phyloP scores from a whole-genome alignment of 2,113 vertebrate genomes.

The Neoarius graeffei region DNA sequence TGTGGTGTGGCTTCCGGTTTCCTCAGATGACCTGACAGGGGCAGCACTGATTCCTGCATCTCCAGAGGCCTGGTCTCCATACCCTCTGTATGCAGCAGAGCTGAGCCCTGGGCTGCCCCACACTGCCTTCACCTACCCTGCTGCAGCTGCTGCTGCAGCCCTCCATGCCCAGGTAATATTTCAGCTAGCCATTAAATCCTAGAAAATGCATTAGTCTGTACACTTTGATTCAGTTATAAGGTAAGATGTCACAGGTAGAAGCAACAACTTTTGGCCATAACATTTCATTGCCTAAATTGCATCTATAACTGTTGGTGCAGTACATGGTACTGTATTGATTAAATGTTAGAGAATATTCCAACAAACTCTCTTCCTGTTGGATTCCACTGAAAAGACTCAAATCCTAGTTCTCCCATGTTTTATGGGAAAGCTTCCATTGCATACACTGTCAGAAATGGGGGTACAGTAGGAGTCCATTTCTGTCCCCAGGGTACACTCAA shows the following conservation, averaged over 20 bases:
- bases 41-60: conserved; percentile 93
- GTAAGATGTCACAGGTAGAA: background rate
- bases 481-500: too few species aligned
- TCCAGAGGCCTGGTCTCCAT: conserved; percentile 94
- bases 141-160: conserved; percentile 86
- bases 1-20: conserved; percentile 39
- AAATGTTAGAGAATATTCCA: too few species aligned
- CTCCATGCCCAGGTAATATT: conserved; percentile 94
- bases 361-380: too few species aligned
- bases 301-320: too few species aligned
- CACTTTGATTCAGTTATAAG: background rate
- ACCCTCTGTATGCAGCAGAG: conserved; percentile 94
- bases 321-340: too few species aligned
- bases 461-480: too few species aligned
- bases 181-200: background rate
- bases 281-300: too few species aligned
- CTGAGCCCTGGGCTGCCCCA: conserved; percentile 93
- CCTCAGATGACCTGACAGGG: conserved; percentile 93
- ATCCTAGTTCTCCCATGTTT: too few species aligned
- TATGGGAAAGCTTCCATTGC: too few species aligned
- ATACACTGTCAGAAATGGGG: too few species aligned
- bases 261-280: background rate
- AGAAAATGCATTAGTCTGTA: background rate
- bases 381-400: too few species aligned
- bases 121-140: conserved; percentile 90